Evolutionary conservation across 2,888 invertebrate species (phyloP), one percentile per base, ranked within the genome.

Genomic region (Seira musarum): DNA sequence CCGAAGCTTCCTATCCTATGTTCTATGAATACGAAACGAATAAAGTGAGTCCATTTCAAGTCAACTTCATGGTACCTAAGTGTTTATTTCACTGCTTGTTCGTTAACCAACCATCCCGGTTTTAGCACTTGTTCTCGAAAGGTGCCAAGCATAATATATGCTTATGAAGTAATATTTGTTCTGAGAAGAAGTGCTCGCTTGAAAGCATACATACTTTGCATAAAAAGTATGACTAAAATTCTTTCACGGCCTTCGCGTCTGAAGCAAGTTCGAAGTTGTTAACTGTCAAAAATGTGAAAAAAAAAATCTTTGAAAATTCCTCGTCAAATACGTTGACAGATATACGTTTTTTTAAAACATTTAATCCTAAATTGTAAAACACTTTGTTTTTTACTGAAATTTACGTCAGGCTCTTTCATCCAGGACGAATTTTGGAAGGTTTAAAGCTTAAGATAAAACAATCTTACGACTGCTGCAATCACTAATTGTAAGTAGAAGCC

Each of bases 221-320:
- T 13, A 6, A 40, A 13, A 13, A 40, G 6, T 13, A 40, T 40
- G 40, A 40, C 6, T 8, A 13, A 40, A 40, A 13, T 40, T 61
- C 64, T 65, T 49, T 65, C 73, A 73, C 46, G 65, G 65, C 57
- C 73, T 57, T 57, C 30, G 65, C 65, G 49, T 57, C 30, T 61
- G 25, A 25, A 5, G 25, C 49, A 25, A 15, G 35, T 35, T 22
- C 8, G 35, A 40, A 35, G 61, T 40, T 61, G 35, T 71, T 6
- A 46, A 49, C 22, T 49, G 69, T 30, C 57, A 60, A 25, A 40
- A 40, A 40, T 13, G 40, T 40, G 40, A n/a, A n/a, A n/a, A 40
- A 13, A 40, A 13, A 13, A 40, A 40, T 40, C 40, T 40, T 40
- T 40, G 40, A 8, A 40, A 40, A 13, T 40, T 8, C 13, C 6